phyloP scores from a whole-genome alignment of 2,797 vertebrate species.

The Masticophis lateralis region DNA sequence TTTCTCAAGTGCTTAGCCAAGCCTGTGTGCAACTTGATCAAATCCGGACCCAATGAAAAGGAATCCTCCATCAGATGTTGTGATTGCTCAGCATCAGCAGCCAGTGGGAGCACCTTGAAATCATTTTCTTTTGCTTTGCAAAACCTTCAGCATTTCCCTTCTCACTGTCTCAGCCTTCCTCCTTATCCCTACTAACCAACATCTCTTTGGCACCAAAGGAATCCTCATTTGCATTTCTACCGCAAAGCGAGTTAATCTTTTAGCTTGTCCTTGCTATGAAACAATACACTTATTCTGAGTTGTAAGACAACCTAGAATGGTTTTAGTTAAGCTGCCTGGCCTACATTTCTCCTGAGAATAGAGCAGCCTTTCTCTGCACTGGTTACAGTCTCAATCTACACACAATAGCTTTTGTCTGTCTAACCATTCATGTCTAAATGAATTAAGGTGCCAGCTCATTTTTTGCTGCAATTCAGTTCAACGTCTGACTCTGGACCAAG shows the following conservation, averaged over 20 bases:
- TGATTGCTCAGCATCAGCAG: not conserved
- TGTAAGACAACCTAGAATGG: not conserved
- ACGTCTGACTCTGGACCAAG: not conserved
- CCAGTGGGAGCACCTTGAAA: not conserved
- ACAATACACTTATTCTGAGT: not conserved
- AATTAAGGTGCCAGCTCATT: not conserved
- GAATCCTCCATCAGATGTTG: not conserved
- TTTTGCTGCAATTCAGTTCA: not conserved
- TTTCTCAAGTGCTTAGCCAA: not conserved
- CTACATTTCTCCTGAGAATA: not conserved
- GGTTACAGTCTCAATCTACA: not conserved
- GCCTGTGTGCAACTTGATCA: not conserved
- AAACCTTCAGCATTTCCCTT: not conserved
- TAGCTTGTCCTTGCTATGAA: not conserved
- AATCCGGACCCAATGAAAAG: not conserved
- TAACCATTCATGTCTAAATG: not conserved
- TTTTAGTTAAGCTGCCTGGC: not conserved
- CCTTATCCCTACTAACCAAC: not conserved
- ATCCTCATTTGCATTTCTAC: not conserved
- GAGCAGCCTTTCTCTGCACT: not conserved
- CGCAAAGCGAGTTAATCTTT: not conserved
- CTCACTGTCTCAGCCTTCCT: not conserved
- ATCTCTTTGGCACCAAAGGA: not conserved
- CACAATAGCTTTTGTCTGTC: not conserved
- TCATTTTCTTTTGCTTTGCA: not conserved